These are phyloP conservation scores for Diabrotica undecimpunctata DNA, from an alignment of 1,140 invertebrate genomes.

Conservation along the genomic window DNA sequence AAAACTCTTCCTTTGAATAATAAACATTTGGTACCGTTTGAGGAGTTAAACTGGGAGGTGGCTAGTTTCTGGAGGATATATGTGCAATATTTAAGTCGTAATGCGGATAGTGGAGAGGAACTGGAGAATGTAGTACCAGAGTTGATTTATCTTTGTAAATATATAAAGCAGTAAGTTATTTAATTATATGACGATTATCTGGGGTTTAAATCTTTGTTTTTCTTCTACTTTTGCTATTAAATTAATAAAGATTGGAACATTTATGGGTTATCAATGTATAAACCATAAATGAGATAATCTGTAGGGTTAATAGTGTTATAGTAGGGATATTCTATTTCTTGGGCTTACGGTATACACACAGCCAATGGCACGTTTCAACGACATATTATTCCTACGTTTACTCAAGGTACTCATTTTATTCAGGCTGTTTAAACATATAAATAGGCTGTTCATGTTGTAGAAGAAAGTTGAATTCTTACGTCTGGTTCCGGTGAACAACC, in stretches of 20 bases:
- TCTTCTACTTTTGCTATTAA: background rate
- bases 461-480: no score
- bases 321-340: no score
- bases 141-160: slow-evolving; percentile 5
- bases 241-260: background rate
- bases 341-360: no score
- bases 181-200: background rate
- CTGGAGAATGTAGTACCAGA: slow-evolving; percentile 10
- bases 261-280: no score
- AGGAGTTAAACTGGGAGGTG: slow-evolving; percentile 2
- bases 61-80: slow-evolving; percentile 10
- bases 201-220: background rate
- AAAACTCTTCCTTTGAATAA: background rate
- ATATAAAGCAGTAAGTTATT: slow-evolving; percentile 6
- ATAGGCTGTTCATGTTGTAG: no score
- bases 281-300: no score
- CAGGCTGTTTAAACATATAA: no score
- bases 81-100: slow-evolving; percentile 9
- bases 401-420: no score
- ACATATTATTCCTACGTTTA: no score
- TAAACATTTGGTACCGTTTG: slow-evolving; percentile 1
- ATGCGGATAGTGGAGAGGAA: background rate
- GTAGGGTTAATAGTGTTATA: no score
- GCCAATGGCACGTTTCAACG: no score
- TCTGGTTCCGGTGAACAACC: no score